Base-by-base conservation (phyloP, 1,140 invertebrate species). In the Teleogryllus occipitalis region DNA sequence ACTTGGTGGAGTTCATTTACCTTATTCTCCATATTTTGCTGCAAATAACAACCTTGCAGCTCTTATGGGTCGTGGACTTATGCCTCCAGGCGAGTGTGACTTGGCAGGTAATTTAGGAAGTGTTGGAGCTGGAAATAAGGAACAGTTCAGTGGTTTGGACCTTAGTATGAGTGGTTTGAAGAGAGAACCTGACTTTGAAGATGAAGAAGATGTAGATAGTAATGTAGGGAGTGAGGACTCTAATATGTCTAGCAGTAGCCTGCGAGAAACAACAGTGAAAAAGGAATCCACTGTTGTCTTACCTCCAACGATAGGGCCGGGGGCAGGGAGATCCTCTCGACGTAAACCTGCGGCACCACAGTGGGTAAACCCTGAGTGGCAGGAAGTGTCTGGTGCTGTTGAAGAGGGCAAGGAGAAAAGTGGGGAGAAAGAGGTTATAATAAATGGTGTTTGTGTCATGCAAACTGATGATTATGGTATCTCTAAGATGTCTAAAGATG, bases 291-390 rank as follows among this genome's bases (percentile, higher is more conserved):
- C 81, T 21, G 79, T 81, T 74, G 80, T 81, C 18, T 78, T 80
- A 73, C 74, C 80, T 46, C 73, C 78, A 81, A 78, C 78, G 49
- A 77, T 74, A 78, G 78, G 79, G 73, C 81, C 79, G 46, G 81
- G 80, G 47, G 75, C 78, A 78, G 82, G 84, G 79, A 81, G 83
- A 76, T 87, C 88, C 81, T 91, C 91, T 76, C 86, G 97, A 80
- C 89, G 97, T 80, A 99, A 98, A 87, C 95, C 97, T 0, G 96
- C 96, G 0, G 96, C 96, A 47, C 97, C 97, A 0, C 96, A 98
- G 87, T 98, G 97, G 95, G 96, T 98, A 0, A 97, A 97, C 86
- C 97, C 96, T 6, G 95, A 96, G 78, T 94, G 95, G 91, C 94
- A 96, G 84, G 92, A 95, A 81, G 84, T 77, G 21, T 77, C 83